phyloP scores from a whole-genome alignment of 2,797 vertebrate genomes.

The Poeciliopsis infans region DNA sequence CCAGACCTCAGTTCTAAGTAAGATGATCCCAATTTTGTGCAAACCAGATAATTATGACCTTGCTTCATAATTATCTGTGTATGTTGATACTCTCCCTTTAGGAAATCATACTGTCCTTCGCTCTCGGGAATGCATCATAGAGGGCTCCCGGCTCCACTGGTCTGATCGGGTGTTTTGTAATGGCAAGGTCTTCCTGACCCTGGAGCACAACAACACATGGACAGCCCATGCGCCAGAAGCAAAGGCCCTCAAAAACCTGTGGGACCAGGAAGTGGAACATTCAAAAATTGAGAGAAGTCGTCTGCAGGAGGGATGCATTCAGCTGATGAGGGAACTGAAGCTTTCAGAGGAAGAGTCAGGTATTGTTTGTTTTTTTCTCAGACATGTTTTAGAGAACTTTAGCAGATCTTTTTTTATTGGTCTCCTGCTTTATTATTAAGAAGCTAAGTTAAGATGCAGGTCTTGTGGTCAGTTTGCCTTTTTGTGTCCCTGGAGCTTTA shows the following conservation, averaged over 20 bases:
- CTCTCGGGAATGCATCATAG: constrained; percentile 69
- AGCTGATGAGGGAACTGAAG: constrained; percentile 59
- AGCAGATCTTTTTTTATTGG: not conserved
- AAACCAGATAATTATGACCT: not conserved
- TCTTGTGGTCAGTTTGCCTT: not conserved
- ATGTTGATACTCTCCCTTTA: constrained; percentile 11
- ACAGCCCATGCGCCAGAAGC: constrained; percentile 53
- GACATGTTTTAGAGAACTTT: not conserved
- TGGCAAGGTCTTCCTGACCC: constrained; percentile 61
- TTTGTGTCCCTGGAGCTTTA: not conserved
- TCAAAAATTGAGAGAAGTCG: constrained; percentile 32
- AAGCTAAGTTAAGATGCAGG: not conserved
- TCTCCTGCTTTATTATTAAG: not conserved
- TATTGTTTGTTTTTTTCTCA: not conserved
- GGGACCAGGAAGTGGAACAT: constrained; percentile 45
- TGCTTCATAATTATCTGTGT: not conserved
- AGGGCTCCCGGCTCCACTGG: constrained; percentile 61
- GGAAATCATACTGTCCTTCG: constrained; percentile 61
- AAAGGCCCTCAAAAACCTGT: constrained; percentile 44
- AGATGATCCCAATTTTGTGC: constrained; percentile 6
- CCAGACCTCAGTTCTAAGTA: constrained; percentile 52
- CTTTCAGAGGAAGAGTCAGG: constrained; percentile 52
- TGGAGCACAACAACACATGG: constrained; percentile 65
- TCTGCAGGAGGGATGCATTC: constrained; percentile 68
- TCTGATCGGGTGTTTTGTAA: constrained; percentile 64